Percentiles rank a stretch among this genome's conserved stretches.
Conservation (phyloP, 2,113 vertebrate species). For the Thryonomys swinderianus region DNA sequence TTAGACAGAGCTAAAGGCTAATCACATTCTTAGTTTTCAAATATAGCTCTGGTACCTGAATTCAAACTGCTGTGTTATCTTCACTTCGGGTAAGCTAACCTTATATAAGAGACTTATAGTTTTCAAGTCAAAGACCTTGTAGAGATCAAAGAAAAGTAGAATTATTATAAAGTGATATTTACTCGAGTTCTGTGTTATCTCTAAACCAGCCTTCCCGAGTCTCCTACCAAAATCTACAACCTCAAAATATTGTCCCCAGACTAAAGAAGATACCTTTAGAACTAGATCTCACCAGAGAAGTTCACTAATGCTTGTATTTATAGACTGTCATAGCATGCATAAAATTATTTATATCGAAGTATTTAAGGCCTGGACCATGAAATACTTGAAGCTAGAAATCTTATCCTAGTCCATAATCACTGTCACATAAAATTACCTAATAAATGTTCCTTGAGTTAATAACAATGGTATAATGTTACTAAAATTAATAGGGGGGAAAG, state of each 20-base stretch:
- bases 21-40: conserved; percentile 4
- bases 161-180: conserved; percentile 10
- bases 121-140: neutral
- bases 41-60: neutral
- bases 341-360: conserved; percentile 9
- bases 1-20: neutral
- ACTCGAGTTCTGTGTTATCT: neutral
- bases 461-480: neutral
- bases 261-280: neutral
- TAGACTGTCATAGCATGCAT: neutral
- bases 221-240: neutral
- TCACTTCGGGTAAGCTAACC: neutral
- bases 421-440: neutral
- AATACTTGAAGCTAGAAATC: conserved; percentile 6
- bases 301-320: neutral
- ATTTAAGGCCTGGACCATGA: neutral
- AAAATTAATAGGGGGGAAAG: neutral
- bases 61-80: neutral
- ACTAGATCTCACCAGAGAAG: neutral
- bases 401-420: neutral
- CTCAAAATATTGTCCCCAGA: neutral
- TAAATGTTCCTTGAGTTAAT: conserved; percentile 4
- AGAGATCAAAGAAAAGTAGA: neutral
- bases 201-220: neutral
- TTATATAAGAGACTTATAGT: neutral